A percentile compares a stretch with the other conserved stretches of the same genome.
Evolutionary conservation across 2,888 invertebrate genomes (phyloP).

Genomic region (Patella pellucida): DNA sequence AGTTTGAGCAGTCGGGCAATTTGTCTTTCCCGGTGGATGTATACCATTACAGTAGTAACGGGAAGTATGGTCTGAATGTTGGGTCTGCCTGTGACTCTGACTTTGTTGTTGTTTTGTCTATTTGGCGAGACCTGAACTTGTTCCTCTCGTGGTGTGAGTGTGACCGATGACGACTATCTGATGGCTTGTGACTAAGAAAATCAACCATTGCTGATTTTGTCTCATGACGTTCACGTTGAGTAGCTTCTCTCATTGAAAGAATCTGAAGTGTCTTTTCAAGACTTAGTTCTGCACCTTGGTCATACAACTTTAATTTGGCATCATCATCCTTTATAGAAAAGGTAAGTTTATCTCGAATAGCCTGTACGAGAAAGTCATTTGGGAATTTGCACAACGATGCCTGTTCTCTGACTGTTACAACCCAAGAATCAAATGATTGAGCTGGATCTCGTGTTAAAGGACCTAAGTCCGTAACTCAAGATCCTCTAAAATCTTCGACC

Average conservation of each 20-base stretch:
- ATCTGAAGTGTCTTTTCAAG: neutral
- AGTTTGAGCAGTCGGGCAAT: too few species aligned
- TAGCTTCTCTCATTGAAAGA: neutral
- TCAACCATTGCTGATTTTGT: neutral
- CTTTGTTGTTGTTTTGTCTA: neutral
- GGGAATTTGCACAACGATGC: neutral
- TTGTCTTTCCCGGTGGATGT: neutral
- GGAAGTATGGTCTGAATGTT: neutral
- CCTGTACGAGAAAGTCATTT: neutral
- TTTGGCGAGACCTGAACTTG: too few species aligned
- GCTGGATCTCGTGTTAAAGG: too few species aligned
- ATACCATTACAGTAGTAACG: neutral
- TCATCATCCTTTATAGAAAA: neutral
- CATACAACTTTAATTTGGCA: neutral
- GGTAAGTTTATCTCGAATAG: neutral
- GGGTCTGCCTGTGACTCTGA: neutral
- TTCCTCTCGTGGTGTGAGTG: too few species aligned
- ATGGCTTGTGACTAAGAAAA: too few species aligned
- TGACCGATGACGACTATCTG: too few species aligned
- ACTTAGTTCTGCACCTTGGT: neutral
- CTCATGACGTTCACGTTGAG: neutral
- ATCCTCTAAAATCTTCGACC: too few species aligned
- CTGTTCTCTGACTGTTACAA: too few species aligned
- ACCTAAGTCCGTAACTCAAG: too few species aligned
- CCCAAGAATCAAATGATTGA: too few species aligned